phyloP scores from a whole-genome alignment of 2,113 vertebrate genomes.

The Isurus oxyrinchus region DNA sequence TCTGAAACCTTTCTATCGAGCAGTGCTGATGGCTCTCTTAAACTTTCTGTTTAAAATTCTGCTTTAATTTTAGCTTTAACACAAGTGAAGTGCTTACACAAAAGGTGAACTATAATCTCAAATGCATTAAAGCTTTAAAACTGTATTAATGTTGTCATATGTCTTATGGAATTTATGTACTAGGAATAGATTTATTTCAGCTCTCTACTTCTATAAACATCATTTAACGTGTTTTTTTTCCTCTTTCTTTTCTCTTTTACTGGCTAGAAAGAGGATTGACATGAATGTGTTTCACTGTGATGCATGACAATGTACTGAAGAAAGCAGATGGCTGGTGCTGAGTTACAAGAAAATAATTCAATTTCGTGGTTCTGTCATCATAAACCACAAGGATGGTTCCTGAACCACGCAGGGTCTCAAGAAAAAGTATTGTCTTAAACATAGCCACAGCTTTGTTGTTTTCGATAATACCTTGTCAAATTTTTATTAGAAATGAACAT shows the following conservation, averaged over 20 bases:
- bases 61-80: neutral
- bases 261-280: neutral
- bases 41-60: neutral
- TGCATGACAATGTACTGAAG: neutral
- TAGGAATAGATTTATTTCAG: neutral
- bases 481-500: neutral
- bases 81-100: neutral
- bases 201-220: neutral
- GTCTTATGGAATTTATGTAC: neutral
- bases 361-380: neutral
- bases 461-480: constrained; percentile 1
- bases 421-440: neutral
- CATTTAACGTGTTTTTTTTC: neutral
- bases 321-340: neutral
- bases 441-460: neutral
- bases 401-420: neutral
- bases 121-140: neutral
- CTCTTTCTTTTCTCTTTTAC: neutral
- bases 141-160: too few species aligned
- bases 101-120: neutral
- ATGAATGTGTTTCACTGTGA: neutral
- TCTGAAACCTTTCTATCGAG: neutral
- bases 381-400: neutral
- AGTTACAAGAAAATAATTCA: neutral
- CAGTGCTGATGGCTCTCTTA: neutral